These are phyloP conservation scores for Pituophis catenifer DNA, from an alignment of 2,113 vertebrate species.

Conservation along the genomic window DNA sequence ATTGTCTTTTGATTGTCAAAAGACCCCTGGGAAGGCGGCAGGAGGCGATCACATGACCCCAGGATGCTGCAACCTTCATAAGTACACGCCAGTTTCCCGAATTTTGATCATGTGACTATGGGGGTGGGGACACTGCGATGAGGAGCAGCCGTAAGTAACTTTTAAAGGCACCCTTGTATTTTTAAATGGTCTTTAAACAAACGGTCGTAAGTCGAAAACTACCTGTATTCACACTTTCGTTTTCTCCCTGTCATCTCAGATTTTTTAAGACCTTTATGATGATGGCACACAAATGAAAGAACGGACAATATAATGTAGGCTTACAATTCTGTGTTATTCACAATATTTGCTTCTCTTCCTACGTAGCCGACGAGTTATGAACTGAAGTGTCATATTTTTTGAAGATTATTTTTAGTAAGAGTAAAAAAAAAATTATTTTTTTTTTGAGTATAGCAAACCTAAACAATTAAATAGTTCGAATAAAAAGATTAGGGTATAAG, in stretches of 20 bases:
- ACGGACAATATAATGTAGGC: constrained; percentile 11
- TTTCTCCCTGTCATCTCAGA: background rate
- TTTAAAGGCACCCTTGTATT: background rate
- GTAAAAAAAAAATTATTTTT: background rate
- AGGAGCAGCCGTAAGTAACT: background rate
- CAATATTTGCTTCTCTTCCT: constrained; percentile 44
- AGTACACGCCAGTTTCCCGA: background rate
- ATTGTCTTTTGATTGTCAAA: background rate
- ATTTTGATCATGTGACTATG: background rate
- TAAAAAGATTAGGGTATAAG: constrained; percentile 55
- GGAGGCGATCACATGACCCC: background rate
- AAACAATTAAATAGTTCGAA: constrained; percentile 35
- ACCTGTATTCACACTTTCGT: background rate
- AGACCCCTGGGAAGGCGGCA: background rate
- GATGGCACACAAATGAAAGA: constrained; percentile 30
- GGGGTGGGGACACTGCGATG: background rate
- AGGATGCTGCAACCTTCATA: background rate
- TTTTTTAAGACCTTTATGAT: constrained; percentile 2
- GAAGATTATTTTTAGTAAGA: background rate
- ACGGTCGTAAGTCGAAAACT: background rate
- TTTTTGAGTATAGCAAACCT: background rate
- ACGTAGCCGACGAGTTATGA: constrained; percentile 58
- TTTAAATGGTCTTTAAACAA: background rate
- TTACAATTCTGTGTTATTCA: background rate
- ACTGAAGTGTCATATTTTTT: constrained; percentile 55